A percentile compares a stretch with the other conserved stretches of the same genome.
These are phyloP conservation scores for Temnopleurus reevesii DNA, from an alignment of 53 echinoderm and acorn worm species.

Conservation along the genomic window DNA sequence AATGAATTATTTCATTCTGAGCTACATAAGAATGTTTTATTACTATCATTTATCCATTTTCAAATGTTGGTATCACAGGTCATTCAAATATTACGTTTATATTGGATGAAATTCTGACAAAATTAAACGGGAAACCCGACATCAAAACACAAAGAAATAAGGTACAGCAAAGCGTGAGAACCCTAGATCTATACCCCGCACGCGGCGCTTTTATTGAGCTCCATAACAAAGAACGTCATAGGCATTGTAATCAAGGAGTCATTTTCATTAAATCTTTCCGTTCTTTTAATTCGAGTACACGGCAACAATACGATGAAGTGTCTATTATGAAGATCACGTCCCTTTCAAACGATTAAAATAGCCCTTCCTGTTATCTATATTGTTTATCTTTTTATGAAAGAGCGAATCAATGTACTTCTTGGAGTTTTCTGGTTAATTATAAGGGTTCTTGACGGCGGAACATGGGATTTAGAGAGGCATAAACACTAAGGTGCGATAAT, in stretches of 20 bases:
- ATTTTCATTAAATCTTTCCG: neutral
- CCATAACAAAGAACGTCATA: neutral
- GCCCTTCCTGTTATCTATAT: neutral
- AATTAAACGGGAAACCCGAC: too few species aligned
- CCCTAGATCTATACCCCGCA: neutral
- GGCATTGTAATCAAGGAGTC: neutral
- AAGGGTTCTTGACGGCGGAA: neutral
- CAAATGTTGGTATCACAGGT: too few species aligned
- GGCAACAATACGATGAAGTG: neutral
- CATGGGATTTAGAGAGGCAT: neutral
- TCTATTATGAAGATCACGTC: neutral
- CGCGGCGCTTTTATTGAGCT: too few species aligned
- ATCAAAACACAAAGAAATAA: neutral
- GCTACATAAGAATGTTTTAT: too few species aligned
- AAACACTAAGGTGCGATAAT: neutral
- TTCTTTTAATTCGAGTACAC: neutral
- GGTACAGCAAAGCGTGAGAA: neutral
- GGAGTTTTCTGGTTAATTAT: neutral
- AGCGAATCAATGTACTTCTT: neutral
- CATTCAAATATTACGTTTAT: neutral
- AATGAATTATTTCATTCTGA: too few species aligned
- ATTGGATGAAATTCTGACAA: too few species aligned
- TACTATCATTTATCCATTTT: too few species aligned
- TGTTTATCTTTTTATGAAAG: constrained; percentile 13
- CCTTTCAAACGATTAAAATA: neutral